Evolutionary conservation across 2,888 invertebrate genomes (phyloP), one percentile per base, ranked within the genome.

Genomic region (Crioceris asparagi): DNA sequence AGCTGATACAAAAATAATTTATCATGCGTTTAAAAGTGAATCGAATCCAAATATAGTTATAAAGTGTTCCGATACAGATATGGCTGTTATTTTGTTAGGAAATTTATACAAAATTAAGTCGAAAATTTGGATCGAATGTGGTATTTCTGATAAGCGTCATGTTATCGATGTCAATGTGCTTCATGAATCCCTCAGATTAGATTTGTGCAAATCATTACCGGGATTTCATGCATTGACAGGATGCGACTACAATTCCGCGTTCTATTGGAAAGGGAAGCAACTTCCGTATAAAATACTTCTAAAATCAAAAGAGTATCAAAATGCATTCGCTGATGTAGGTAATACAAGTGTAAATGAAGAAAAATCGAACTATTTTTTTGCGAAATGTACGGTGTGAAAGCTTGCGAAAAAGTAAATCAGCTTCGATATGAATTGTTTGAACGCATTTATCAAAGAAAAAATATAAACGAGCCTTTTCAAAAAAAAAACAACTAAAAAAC

Each of bases 11-110:
- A 31, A 17, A 17, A 31, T 31, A 31, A 16, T 31, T 5, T 31
- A 33, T 33, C 34, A 33, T 33, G 31, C 17, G 31, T 31, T 11
- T 31, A 31, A 31, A 43, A 31, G 8, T 5, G 17, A 16, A 14
- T 10, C 12, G 27, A 26, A 33, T 32, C 32, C 37, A 29, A 39
- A 29, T 19, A 23, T 30, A 25, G 25, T 37, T 15, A 32, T 38
- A 15, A 37, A 37, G 27, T 40, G 36, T 32, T 40, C 32, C 27
- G 32, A 40, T 32, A 40, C 40, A 36, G 31, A 40, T 38, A 40
- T 40, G 29, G 29, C 38, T 35, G 32, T 39, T 16, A 38, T 40
- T 36, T 35, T 39, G 37, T 37, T 41, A 35, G 30, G 38, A 17
- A 41, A 39, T 11, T 39, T 30, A 11, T 18, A 35, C 15, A 35